Conservation (phyloP, 2,113 vertebrate genomes). For the Pan troglodytes region NHGRI_mPanTro3-v2.1_pri NC_072407.2:40479001-40479500, state of each 20-base stretch:
- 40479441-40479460: too few species aligned
- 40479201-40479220: neutral
- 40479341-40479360: neutral
- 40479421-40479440: neutral
- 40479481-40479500: neutral
- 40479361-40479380: neutral
- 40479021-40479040: neutral
- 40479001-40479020: neutral
- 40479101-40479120: neutral
- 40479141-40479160: neutral
- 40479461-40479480: neutral
- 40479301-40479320: neutral
- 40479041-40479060: neutral
- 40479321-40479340: neutral
- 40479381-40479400: neutral
- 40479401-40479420: accelerated
- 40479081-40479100: neutral
- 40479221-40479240: neutral
- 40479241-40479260: neutral
- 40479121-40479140: neutral
- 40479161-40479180: too few species aligned
- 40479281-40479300: neutral
- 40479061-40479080: neutral
- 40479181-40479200: neutral
- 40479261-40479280: neutral